A percentile compares a stretch with the other conserved stretches of the same genome.
Evolutionary conservation across 1,140 invertebrate species (phyloP).

Genomic region (Brevipalpus yothersi): DNA sequence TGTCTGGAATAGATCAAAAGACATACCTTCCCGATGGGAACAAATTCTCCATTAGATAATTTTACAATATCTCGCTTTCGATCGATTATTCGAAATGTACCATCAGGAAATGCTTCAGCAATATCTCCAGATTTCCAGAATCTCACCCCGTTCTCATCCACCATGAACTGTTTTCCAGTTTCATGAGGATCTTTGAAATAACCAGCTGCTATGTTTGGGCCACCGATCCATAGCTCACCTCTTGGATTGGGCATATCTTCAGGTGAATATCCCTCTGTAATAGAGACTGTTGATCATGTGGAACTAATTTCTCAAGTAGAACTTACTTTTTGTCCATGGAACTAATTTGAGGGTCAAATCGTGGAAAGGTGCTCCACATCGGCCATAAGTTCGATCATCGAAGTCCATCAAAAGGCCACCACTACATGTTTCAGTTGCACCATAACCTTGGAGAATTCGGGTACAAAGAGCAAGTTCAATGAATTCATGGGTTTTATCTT

Average conservation of each 20-base stretch:
- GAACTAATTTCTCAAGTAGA: too few relatives aligned
- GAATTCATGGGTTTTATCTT: slow-evolving; percentile 82
- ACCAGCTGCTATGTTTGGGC: slow-evolving; percentile 68
- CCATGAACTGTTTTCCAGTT: slow-evolving; percentile 68
- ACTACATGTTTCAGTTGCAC: slow-evolving; percentile 83
- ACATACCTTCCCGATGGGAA: slow-evolving; percentile 12
- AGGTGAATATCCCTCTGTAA: slow-evolving; percentile 38
- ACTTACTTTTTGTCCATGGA: slow-evolving; percentile 71
- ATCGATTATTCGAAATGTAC: slow-evolving; percentile 81
- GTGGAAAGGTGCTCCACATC: slow-evolving; percentile 66
- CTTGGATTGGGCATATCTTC: slow-evolving; percentile 69
- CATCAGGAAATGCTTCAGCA: slow-evolving; percentile 71
- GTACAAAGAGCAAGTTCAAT: slow-evolving; percentile 77
- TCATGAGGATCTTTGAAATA: slow-evolving; percentile 79
- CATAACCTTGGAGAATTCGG: slow-evolving; percentile 77
- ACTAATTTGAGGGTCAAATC: slow-evolving; percentile 61
- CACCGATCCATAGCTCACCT: slow-evolving; percentile 76
- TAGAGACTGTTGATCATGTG: too few relatives aligned
- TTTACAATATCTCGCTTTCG: slow-evolving; percentile 32
- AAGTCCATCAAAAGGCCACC: slow-evolving; percentile 70
- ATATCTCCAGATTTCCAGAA: slow-evolving; percentile 84
- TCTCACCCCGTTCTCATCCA: slow-evolving; percentile 43
- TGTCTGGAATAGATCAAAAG: too few relatives aligned
- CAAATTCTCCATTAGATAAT: slow-evolving; percentile 28
- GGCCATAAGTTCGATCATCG: slow-evolving; percentile 16